These are phyloP conservation scores for Episyrphus balteatus DNA, from an alignment of 1,140 invertebrate species.

Conservation along the genomic window DNA sequence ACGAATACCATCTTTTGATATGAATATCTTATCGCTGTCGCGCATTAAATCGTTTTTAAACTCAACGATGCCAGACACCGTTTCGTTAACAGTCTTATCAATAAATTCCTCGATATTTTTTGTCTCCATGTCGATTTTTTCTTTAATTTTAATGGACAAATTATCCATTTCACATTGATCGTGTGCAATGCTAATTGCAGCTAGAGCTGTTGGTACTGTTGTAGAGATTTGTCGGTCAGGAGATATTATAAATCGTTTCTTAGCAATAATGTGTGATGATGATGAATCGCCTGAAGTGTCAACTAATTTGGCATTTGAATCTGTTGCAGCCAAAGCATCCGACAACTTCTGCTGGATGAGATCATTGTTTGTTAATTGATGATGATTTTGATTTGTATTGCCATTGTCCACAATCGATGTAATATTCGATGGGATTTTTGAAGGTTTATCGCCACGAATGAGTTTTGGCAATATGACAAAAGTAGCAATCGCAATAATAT, in stretches of 20 bases:
- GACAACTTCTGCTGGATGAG: no score
- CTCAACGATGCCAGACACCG: slow-evolving; percentile 35
- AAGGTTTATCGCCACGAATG: slow-evolving; percentile 24
- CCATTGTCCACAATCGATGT: neutral
- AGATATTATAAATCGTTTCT: neutral
- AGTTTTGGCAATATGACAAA: slow-evolving; percentile 42
- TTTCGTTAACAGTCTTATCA: slow-evolving; percentile 36
- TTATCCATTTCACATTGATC: slow-evolving; percentile 37
- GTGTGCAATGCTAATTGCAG: slow-evolving; percentile 29
- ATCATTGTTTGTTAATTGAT: neutral
- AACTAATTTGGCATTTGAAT: neutral
- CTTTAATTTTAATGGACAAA: slow-evolving; percentile 31
- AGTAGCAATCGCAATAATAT: slow-evolving; percentile 43
- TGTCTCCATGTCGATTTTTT: slow-evolving; percentile 34
- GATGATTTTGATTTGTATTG: neutral
- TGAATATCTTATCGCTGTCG: slow-evolving; percentile 15
- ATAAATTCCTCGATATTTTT: slow-evolving; percentile 38
- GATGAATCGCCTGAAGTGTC: neutral
- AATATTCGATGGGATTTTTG: neutral
- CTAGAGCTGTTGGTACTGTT: slow-evolving; percentile 15
- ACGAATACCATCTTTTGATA: slow-evolving; percentile 14
- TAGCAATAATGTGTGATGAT: no score
- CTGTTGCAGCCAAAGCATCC: slow-evolving; percentile 1
- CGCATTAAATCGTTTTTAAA: slow-evolving; percentile 36
- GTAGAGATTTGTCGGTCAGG: neutral